Percentiles rank a stretch among this genome's conserved stretches.
These are phyloP conservation scores for Saturnia pavonia DNA, from an alignment of 2,888 invertebrate genomes.

Conservation along the genomic window DNA sequence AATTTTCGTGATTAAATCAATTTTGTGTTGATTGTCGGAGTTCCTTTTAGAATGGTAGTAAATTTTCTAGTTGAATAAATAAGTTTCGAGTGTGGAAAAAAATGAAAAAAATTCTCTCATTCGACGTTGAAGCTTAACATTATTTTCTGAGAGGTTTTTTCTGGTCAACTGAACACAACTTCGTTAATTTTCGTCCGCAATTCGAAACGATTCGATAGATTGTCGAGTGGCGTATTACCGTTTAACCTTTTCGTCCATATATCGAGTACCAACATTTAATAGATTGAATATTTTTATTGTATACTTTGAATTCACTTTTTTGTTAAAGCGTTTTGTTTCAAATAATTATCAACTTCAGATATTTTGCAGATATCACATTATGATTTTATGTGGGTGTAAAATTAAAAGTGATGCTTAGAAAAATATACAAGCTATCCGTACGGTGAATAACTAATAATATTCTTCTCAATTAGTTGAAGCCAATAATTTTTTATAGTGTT, in stretches of 20 bases:
- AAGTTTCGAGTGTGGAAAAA: neutral
- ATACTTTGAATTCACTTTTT: neutral
- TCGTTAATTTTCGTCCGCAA: constrained; percentile 9
- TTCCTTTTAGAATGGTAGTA: neutral
- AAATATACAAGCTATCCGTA: too few relatives aligned
- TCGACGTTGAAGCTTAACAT: neutral
- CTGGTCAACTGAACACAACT: constrained; percentile 8
- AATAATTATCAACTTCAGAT: too few relatives aligned
- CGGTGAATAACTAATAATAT: too few relatives aligned
- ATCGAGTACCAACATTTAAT: neutral
- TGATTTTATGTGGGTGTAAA: too few relatives aligned
- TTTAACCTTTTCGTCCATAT: neutral
- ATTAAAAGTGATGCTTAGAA: too few relatives aligned
- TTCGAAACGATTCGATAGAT: constrained; percentile 6
- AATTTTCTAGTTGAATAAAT: neutral
- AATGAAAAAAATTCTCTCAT: too few relatives aligned
- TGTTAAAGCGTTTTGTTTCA: too few relatives aligned
- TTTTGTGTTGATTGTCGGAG: too few relatives aligned
- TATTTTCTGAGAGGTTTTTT: neutral
- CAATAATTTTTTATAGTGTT: too few relatives aligned
- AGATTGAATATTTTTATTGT: neutral
- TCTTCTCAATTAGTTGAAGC: too few relatives aligned
- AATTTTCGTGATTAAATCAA: too few relatives aligned
- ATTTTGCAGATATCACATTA: too few relatives aligned
- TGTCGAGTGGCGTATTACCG: neutral